Evolutionary conservation across 1,140 invertebrate genomes (phyloP), one percentile per base, ranked within the genome.

Genomic region (Luehdorfia chinensis): DNA sequence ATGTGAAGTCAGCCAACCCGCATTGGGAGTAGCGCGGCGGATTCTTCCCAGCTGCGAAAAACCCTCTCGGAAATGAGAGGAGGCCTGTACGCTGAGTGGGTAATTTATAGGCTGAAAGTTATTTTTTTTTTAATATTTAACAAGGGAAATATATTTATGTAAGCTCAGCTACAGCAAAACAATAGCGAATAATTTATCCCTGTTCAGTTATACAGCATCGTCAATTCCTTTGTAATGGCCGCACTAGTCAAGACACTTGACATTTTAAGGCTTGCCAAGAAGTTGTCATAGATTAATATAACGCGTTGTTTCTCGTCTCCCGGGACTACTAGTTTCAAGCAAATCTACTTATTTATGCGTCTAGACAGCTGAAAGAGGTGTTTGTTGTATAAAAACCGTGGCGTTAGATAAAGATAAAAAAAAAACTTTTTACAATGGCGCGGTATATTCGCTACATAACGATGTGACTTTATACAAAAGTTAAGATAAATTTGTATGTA

Each of bases 291-390:
- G 39, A 43, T 43, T 43, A 43, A 43, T 43, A 43, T 6, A 43
- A 43, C 13, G 25, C 39, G 25, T 27, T 23, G 23, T 43, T 30
- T 16, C 11, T 15, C 14, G 23, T 43, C 39, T 8, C 6, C n/a
- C 2, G 39, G 25, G 39, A 43, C 14, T n/a, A n/a, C 14, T 28
- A 14, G 13, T 28, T 28, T 28, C 13, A 11, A 28, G 39, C 25
- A 43, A 43, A 43, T 43, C 3, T 43, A 43, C 39, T 18, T 43
- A 43, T 43, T 43, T 43, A 43, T 43, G 25, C 25, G 39, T 43
- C 39, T 43, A 43, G 39, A 43, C 39, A 18, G n/a, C 37, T 41
- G 14, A 16, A 43, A 43, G 14, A 43, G 39, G 39, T 43, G 39
- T 43, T 43, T 9, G 9, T 28, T 15, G 25, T 25, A 6, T 16